phyloP scores from a whole-genome alignment of 2,113 vertebrate species.

The Erythrolamprus reginae region DNA sequence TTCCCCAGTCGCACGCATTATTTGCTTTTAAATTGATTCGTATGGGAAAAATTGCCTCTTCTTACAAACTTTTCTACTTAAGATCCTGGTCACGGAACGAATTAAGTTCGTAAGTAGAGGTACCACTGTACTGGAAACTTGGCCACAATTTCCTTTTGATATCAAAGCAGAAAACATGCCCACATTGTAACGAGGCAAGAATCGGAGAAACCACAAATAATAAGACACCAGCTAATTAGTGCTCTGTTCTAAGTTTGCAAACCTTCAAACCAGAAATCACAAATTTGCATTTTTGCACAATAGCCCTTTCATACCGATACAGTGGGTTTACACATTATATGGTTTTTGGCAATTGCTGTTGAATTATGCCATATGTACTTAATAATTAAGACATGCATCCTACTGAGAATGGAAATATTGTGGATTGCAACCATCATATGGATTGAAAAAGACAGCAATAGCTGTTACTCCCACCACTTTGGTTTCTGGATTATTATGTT shows the following conservation, averaged over 20 bases:
- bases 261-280: not conserved
- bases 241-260: not conserved
- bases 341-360: not conserved
- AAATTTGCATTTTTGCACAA: not conserved
- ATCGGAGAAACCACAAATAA: not conserved
- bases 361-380: not conserved
- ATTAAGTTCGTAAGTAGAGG: too few species aligned
- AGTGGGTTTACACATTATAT: not conserved
- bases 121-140: not conserved
- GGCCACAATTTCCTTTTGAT: not conserved
- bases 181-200: not conserved
- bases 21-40: too few species aligned
- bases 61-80: too few species aligned
- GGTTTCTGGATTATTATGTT: not conserved
- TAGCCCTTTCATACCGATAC: not conserved
- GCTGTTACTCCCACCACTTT: not conserved
- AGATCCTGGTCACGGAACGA: too few species aligned
- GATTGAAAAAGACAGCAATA: not conserved
- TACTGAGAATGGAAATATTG: not conserved
- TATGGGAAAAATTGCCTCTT: too few species aligned
- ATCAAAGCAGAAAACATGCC: not conserved
- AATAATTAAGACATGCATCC: not conserved
- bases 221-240: not conserved
- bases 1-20: too few species aligned
- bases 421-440: not conserved